Base-by-base conservation (phyloP, 2,797 vertebrate species). In the Eleutherodactylus coqui region DNA sequence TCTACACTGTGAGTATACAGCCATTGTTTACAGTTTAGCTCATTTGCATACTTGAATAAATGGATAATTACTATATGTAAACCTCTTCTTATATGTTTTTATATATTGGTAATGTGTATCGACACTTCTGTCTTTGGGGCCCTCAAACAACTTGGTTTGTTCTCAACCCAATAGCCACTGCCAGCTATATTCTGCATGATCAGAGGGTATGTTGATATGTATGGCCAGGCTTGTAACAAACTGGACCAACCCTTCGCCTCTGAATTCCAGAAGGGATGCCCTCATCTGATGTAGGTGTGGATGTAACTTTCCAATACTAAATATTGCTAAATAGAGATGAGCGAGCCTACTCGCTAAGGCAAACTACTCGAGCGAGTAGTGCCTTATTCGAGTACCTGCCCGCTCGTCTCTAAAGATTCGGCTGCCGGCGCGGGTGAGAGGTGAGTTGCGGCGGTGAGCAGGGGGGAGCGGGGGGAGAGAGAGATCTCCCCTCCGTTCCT, bases 1-100 rank as follows among this genome's bases (percentile, higher is more conserved):
- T 96, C 98, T 45, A 99, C 97, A 0, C 96, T 99, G 98, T 99
- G 90, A 97, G 98, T 97, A 93, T 1, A 17, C n/a, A 36, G 27
- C 7, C 7, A 21, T 2, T 60, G 16, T 60, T 13, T 58, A 49
- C 27, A 2, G n/a, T 64, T 7, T 17, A 32, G 0, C 43, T 47
- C 5, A 43, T 43, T 47, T 70, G 36, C 32, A 75, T 75, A 21
- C 29, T 21, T 76, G n/a, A 14, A 75, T 36, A 29, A 49, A 69
- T 69, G 7, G n/a, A 11, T 4, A 62, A 29, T 5, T 8, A 55
- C 21, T 55, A 1, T 21, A 11, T 21, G 21, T 9, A n/a, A n/a
- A 1, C n/a, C 55, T 27, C 0, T 58, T 13, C 47, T 45, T 45
- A 49, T 49, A 49, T 8, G n/a, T n/a, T n/a, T 58, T 9, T 58